Evolutionary conservation across 2,888 invertebrate species (phyloP).

Genomic region (Idaea straminata): DNA sequence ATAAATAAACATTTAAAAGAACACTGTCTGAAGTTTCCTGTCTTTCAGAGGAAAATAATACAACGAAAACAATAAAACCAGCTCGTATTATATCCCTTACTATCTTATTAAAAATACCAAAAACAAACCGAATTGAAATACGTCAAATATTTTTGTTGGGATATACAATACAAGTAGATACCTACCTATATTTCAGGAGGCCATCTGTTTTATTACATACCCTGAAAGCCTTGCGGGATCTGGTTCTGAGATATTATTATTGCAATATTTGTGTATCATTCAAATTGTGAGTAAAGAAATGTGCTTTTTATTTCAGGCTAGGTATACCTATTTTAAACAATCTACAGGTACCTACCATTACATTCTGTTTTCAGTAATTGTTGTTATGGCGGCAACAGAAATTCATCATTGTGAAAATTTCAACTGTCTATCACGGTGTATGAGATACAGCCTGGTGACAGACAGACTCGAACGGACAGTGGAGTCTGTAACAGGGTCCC

Average conservation of each 20-base stretch:
- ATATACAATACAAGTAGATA: not conserved
- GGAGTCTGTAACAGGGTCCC: too few species aligned
- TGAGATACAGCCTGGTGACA: too few species aligned
- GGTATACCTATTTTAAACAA: too few species aligned
- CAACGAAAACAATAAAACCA: not conserved
- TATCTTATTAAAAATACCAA: not conserved
- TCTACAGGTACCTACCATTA: too few species aligned
- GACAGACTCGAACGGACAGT: too few species aligned
- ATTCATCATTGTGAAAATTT: too few species aligned
- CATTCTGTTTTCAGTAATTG: too few species aligned
- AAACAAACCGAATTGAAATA: not conserved
- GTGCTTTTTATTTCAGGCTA: not conserved
- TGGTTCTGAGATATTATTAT: not conserved
- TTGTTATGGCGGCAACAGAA: too few species aligned
- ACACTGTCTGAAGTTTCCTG: not conserved
- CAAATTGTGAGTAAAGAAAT: not conserved
- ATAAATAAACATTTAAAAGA: not conserved
- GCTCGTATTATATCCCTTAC: not conserved
- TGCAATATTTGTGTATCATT: not conserved
- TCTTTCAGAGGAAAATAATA: not conserved
- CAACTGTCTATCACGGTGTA: too few species aligned
- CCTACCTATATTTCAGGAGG: not conserved
- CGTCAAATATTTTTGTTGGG: not conserved
- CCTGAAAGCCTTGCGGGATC: not conserved
- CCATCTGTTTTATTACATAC: slow-evolving; percentile 1